Percentiles rank a stretch among this genome's conserved stretches.
These are phyloP conservation scores for Matsumurasca onukii DNA, from an alignment of 1,140 invertebrate species.

Conservation along the genomic window DNA sequence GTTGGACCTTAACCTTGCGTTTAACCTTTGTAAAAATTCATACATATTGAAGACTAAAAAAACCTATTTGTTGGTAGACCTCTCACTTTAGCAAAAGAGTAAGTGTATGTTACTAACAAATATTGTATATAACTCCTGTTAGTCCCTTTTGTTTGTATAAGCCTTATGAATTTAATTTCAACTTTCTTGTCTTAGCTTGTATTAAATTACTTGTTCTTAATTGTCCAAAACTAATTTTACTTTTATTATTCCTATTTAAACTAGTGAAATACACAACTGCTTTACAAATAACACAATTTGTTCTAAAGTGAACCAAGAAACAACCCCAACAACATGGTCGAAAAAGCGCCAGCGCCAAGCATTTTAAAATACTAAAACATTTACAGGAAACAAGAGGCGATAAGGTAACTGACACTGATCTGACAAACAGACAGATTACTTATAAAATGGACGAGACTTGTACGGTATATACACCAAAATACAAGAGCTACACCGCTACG, in stretches of 20 bases:
- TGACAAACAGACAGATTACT: conserved; percentile 14
- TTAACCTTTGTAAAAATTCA: too few relatives aligned
- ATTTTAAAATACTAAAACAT: neutral
- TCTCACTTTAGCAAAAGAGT: too few relatives aligned
- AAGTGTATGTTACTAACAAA: too few relatives aligned
- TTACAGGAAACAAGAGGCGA: neutral
- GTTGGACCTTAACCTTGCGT: too few relatives aligned
- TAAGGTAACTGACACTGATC: conserved; percentile 21
- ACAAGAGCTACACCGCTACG: neutral
- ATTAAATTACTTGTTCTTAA: neutral
- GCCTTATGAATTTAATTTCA: neutral
- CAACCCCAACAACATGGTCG: neutral
- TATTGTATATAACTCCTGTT: too few relatives aligned
- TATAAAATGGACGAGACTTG: conserved; percentile 24
- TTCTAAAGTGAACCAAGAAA: neutral
- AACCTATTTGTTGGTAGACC: too few relatives aligned
- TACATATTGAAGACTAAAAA: too few relatives aligned
- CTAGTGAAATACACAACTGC: neutral
- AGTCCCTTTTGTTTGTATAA: too few relatives aligned
- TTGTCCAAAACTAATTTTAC: neutral
- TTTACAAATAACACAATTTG: neutral
- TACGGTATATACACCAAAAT: conserved; percentile 18
- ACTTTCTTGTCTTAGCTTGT: neutral
- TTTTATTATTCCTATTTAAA: neutral
- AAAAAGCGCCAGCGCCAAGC: conserved; percentile 5